Percentiles rank a stretch among this genome's conserved stretches.
Evolutionary conservation across 2,888 invertebrate species (phyloP).

Genomic region (Hydrotaea cyrtoneurina): DNA sequence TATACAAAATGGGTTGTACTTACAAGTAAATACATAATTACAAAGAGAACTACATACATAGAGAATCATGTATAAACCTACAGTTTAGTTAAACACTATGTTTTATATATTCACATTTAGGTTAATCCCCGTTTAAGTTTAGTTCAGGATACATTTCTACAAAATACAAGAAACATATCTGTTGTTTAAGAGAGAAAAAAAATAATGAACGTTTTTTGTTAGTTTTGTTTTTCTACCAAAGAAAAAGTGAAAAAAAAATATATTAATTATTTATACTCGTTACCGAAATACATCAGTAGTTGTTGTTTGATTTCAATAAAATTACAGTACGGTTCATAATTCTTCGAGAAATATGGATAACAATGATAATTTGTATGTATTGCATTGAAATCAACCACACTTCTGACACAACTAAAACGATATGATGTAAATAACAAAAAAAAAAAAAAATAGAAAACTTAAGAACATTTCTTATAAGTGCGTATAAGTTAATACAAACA

Average conservation of each 20-base stretch:
- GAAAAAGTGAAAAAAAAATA: neutral
- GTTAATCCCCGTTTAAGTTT: neutral
- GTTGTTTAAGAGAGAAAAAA: neutral
- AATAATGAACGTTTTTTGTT: neutral
- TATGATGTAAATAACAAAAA: too few species aligned
- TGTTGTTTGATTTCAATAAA: neutral
- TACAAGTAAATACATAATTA: neutral
- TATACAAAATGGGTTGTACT: constrained; percentile 32
- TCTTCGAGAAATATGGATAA: too few species aligned
- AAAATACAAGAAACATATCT: constrained; percentile 21
- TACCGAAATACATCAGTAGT: neutral
- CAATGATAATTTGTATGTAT: too few species aligned
- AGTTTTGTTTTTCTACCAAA: constrained; percentile 20
- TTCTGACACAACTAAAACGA: too few species aligned
- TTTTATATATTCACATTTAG: too few species aligned
- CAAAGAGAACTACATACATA: neutral
- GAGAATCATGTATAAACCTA: neutral
- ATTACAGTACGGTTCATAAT: too few species aligned
- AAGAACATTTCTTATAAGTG: too few species aligned
- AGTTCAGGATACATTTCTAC: constrained; percentile 14
- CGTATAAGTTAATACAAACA: too few species aligned
- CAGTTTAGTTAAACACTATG: too few species aligned
- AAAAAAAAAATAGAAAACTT: too few species aligned
- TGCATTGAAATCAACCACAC: too few species aligned
- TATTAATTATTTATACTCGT: neutral